Conservation (phyloP, 2,888 invertebrate genomes). For the Synergus umbraculus region DNA sequence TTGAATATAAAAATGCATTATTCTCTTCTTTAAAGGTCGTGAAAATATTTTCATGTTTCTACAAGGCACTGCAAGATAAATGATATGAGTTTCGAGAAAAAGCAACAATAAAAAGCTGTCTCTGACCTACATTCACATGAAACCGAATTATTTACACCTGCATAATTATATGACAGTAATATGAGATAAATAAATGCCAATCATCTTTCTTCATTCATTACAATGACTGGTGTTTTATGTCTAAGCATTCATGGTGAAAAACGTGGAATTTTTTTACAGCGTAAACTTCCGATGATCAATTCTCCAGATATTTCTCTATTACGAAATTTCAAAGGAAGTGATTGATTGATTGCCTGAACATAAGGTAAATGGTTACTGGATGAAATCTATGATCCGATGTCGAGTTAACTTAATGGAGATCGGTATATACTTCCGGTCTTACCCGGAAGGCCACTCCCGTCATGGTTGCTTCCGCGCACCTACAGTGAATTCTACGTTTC, state of each 20-base stretch:
- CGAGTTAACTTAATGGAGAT: slow-evolving; percentile 58
- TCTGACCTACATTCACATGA: background rate
- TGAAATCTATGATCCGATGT: slow-evolving; percentile 45
- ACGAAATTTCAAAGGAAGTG: background rate
- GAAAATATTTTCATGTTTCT: background rate
- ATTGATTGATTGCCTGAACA: slow-evolving; percentile 30
- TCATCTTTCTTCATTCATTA: background rate
- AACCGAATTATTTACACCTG: background rate
- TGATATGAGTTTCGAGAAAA: background rate
- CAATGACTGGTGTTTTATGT: no score
- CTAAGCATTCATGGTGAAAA: no score
- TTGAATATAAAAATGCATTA: background rate
- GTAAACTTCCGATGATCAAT: no score
- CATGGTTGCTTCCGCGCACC: slow-evolving; percentile 60
- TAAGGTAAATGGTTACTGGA: background rate
- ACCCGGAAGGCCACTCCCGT: slow-evolving; percentile 76
- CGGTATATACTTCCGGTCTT: slow-evolving; percentile 68
- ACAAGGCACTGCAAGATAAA: slow-evolving; percentile 2
- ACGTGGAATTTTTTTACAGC: no score
- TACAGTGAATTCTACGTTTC: slow-evolving; percentile 56
- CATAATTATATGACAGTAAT: background rate
- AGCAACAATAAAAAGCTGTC: slow-evolving; percentile 3
- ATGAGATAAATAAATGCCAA: background rate
- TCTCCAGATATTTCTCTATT: background rate
- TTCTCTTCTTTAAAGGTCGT: background rate